Percentiles rank a stretch among this genome's conserved stretches.
phyloP scores from a whole-genome alignment of 1,140 invertebrate species.

The Lepidurus couesii region DNA sequence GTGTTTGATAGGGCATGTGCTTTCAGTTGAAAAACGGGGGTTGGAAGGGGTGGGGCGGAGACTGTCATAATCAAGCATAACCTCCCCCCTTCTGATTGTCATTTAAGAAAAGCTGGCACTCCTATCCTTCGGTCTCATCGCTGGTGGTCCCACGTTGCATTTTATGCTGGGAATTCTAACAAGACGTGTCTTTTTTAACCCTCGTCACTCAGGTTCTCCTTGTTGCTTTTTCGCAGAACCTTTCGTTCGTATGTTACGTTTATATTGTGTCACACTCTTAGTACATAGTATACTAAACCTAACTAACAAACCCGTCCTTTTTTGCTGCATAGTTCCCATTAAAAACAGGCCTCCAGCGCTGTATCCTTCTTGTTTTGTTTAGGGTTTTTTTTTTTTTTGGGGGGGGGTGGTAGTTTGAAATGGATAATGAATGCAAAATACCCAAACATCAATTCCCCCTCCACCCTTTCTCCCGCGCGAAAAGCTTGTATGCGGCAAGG shows the following conservation, averaged over 20 bases:
- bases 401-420: not conserved
- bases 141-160: not conserved
- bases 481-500: not conserved
- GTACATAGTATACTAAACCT: not conserved
- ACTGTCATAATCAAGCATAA: not conserved
- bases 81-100: slow-evolving; percentile 20
- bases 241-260: not conserved
- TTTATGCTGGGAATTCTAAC: slow-evolving; percentile 15
- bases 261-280: slow-evolving; percentile 7
- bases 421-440: slow-evolving; percentile 13
- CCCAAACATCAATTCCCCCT: slow-evolving; percentile 13
- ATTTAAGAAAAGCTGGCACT: slow-evolving; percentile 14
- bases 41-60: not conserved
- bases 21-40: not conserved
- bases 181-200: not conserved
- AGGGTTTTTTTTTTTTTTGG: not conserved
- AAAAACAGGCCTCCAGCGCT: not conserved
- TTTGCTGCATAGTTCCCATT: not conserved
- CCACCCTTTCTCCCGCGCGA: not conserved
- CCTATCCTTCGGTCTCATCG: slow-evolving; percentile 10
- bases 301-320: not conserved
- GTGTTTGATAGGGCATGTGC: no score
- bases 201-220: not conserved
- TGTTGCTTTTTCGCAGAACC: not conserved
- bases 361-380: not conserved